Evolutionary conservation across 64 coral and sea anemone species (phyloP), one percentile per base, ranked within the genome.

Genomic region (Platygyra sinensis): DNA sequence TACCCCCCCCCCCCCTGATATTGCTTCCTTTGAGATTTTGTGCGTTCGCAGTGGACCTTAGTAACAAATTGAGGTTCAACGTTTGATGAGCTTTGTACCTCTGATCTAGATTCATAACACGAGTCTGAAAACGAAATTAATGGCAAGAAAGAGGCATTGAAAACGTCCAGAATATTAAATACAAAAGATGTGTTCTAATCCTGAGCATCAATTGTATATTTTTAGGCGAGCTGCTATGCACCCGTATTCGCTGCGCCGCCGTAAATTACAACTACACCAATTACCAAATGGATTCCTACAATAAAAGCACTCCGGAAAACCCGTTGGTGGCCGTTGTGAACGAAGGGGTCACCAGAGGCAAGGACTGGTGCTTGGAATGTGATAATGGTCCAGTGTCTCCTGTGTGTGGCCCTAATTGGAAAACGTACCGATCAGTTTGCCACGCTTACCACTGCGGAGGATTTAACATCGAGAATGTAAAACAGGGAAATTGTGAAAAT

Each of bases 381-480:
- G 95, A 96, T 86, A 69, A 85, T 61, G 95, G 91, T 9, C 95
- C 88, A 29, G 78, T 88, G 39, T 86, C 82, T 20, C 91, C 95
- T 16, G 95, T 96, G 11, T 96, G 95, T 84, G 95, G 91, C 20
- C 95, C 91, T 29, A 91, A 96, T 72, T 96, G 91, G 95, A 96
- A 79, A 75, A 96, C 95, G 12, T 96, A 96, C 67, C 91, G 83
- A 51, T 93, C 95, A 8, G 69, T 96, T 61, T 96, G 95, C 49
- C 95, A 96, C 55, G 91, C 91, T 14, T 29, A 80, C 9, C 87
- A 90, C 52, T 96, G 95, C 60, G 95, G 76, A 38, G 82, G 78
- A 19, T 93, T 75, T 82, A 61, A 75, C n/a, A 72, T 96, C 15
- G 88, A 93, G 7, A 82, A 94, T 30, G 67, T 96, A 14, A 24